phyloP scores from a whole-genome alignment of 2,113 vertebrate species.

The Carollia perspicillata region DNA sequence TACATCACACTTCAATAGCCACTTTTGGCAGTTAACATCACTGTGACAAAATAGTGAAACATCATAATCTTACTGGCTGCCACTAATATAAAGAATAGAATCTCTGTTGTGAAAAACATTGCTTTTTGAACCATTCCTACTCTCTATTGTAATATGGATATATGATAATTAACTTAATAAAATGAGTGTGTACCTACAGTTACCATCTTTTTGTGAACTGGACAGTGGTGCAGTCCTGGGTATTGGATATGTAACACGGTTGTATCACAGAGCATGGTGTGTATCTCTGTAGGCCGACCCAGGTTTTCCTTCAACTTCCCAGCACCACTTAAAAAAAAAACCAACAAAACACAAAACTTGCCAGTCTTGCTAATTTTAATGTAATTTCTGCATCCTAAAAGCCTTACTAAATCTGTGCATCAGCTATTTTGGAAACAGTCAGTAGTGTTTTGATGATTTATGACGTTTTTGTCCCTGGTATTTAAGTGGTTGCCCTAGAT shows the following conservation, averaged over 20 bases:
- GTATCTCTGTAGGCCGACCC: neutral
- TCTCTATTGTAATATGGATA: neutral
- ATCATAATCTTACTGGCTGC: neutral
- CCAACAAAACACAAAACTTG: neutral
- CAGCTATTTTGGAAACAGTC: neutral
- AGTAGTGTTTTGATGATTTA: neutral
- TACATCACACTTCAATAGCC: neutral
- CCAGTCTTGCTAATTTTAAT: neutral
- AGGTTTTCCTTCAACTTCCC: neutral
- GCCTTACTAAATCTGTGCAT: neutral
- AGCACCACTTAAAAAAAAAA: neutral
- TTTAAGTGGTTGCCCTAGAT: neutral
- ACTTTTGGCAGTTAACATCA: neutral
- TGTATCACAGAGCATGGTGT: neutral
- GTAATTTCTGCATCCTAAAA: slow-evolving; percentile 6
- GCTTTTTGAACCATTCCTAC: neutral
- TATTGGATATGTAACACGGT: neutral
- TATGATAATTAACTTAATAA: neutral
- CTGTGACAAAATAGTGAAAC: neutral
- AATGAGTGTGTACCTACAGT: neutral
- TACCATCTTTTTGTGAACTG: neutral
- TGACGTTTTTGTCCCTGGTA: neutral
- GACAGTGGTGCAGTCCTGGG: neutral
- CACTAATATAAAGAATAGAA: neutral
- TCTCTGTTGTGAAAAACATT: neutral